phyloP scores from a whole-genome alignment of 1,140 invertebrate species.

The Asbolus verrucosus region DNA sequence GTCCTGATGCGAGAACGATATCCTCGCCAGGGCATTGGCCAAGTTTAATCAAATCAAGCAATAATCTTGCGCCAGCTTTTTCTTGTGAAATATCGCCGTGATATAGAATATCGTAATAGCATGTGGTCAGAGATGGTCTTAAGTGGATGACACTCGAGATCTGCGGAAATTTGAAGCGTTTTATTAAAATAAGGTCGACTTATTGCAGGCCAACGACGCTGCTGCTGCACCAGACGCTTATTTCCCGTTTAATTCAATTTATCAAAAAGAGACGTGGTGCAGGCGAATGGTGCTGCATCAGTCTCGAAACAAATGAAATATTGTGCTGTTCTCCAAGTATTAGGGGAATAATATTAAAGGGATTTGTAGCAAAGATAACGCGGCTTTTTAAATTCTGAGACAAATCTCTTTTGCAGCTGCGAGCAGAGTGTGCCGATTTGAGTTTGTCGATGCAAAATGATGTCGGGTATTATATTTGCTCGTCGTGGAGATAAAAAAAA shows the following conservation, averaged over 20 bases:
- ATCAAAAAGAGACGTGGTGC: slow-evolving; percentile 31
- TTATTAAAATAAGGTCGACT: slow-evolving; percentile 33
- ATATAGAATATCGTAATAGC: slow-evolving; percentile 32
- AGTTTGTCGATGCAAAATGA: slow-evolving; percentile 23
- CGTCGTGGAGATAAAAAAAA: too few species aligned
- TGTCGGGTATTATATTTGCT: too few species aligned
- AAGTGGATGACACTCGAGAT: slow-evolving; percentile 18
- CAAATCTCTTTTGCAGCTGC: slow-evolving; percentile 39
- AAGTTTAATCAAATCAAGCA: slow-evolving; percentile 17
- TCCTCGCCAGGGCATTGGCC: slow-evolving; percentile 21
- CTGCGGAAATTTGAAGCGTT: slow-evolving; percentile 12
- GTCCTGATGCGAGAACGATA: slow-evolving; percentile 27
- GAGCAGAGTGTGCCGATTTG: slow-evolving; percentile 9
- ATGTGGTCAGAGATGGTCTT: slow-evolving; percentile 21
- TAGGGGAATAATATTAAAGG: slow-evolving; percentile 43
- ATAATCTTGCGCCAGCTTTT: slow-evolving; percentile 20
- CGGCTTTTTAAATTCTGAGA: slow-evolving; percentile 38
- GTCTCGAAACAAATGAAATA: slow-evolving; percentile 35
- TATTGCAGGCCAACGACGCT: slow-evolving; percentile 28
- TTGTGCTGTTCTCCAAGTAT: slow-evolving; percentile 21
- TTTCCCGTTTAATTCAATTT: slow-evolving; percentile 37
- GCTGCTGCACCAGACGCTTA: slow-evolving; percentile 34
- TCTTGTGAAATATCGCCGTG: neutral
- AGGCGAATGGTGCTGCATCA: slow-evolving; percentile 28
- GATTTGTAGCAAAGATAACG: slow-evolving; percentile 40